These are phyloP conservation scores for Aleiodes sp. DNA, from an alignment of 1,140 invertebrate genomes.

Conservation along the genomic window DNA sequence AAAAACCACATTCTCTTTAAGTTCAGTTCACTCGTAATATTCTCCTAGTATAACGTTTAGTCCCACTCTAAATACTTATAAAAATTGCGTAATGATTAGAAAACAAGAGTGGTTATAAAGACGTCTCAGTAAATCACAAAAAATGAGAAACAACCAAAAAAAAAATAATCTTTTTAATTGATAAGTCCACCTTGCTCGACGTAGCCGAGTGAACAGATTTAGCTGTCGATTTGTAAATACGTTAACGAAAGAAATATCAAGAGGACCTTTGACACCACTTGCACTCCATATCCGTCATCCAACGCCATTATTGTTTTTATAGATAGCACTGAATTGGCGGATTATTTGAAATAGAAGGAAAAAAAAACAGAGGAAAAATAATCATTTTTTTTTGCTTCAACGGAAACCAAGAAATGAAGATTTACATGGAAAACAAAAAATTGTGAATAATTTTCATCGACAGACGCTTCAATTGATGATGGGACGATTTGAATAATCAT, in stretches of 20 bases:
- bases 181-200: too few relatives aligned
- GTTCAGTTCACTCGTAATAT: background rate
- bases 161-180: background rate
- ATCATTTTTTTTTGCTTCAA: too few relatives aligned
- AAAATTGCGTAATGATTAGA: background rate
- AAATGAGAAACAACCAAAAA: background rate
- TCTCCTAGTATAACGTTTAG: background rate
- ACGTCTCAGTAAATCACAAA: background rate
- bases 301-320: background rate
- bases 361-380: background rate
- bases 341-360: background rate
- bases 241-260: background rate
- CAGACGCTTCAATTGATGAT: too few relatives aligned
- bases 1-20: constrained; percentile 6
- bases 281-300: background rate
- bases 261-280: background rate
- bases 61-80: background rate
- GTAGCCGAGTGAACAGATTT: too few relatives aligned
- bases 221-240: too few relatives aligned
- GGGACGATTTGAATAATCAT: too few relatives aligned
- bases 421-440: too few relatives aligned
- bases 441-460: too few relatives aligned
- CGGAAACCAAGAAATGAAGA: too few relatives aligned
- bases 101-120: background rate
- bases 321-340: background rate